Percentiles rank a stretch among this genome's conserved stretches.
Evolutionary conservation across 2,113 vertebrate species (phyloP).

Genomic region (Ranitomeya variabilis): DNA sequence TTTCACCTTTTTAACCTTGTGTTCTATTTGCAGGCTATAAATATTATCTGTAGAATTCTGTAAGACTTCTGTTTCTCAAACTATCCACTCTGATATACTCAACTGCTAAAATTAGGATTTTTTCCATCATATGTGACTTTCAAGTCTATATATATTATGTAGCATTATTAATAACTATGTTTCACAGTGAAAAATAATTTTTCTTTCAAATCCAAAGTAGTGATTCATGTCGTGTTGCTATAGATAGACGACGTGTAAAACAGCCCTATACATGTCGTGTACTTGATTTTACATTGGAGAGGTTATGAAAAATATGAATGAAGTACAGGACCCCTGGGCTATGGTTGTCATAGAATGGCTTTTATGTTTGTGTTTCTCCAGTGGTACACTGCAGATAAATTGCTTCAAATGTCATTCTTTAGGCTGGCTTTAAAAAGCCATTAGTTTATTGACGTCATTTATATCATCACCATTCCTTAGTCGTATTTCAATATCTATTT

Average conservation of each 20-base stretch:
- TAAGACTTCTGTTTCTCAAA: too few species aligned
- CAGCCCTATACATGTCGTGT: background rate
- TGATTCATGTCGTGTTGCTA: background rate
- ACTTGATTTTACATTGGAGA: background rate
- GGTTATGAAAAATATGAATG: background rate
- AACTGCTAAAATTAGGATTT: background rate
- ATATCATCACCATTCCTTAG: background rate
- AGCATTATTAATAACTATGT: background rate
- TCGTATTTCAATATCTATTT: background rate
- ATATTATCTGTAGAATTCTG: too few species aligned
- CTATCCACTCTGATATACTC: background rate
- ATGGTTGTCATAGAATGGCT: background rate
- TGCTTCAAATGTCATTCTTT: conserved; percentile 10
- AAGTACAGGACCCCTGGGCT: background rate
- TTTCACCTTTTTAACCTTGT: too few species aligned
- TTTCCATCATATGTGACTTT: background rate
- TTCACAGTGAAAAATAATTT: background rate
- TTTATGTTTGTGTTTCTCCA: conserved; percentile 4
- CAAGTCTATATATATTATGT: background rate
- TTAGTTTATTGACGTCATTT: background rate
- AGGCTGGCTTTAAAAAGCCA: background rate
- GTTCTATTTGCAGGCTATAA: too few species aligned
- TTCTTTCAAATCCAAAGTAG: background rate
- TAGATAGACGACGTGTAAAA: background rate
- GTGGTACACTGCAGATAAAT: background rate